Conservation (phyloP, 1,140 invertebrate species). For the Acromyrmex echinatior region DNA sequence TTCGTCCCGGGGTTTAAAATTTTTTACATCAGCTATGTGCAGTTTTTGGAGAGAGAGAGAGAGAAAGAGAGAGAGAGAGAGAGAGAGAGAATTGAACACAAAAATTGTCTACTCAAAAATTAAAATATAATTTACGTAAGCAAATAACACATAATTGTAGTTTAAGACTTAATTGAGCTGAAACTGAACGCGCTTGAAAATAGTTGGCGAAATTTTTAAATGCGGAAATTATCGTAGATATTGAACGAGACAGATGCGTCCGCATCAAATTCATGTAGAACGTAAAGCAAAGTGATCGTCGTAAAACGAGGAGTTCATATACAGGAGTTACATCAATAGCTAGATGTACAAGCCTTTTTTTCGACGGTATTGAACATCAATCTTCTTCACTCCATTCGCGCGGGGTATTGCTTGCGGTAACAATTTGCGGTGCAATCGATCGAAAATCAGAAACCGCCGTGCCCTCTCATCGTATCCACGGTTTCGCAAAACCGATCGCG, state of each 20-base stretch:
- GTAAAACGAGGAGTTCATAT: background rate
- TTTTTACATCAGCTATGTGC: background rate
- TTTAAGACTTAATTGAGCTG: background rate
- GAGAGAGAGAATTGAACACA: too few species aligned
- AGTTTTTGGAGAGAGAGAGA: background rate
- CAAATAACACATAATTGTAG: background rate
- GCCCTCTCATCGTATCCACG: slow-evolving; percentile 21
- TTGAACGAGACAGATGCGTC: background rate
- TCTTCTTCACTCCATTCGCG: slow-evolving; percentile 7
- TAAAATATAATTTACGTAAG: background rate
- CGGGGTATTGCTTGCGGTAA: slow-evolving; percentile 36
- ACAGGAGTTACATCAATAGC: background rate
- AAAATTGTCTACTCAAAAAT: background rate
- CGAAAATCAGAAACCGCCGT: slow-evolving; percentile 45
- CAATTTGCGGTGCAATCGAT: slow-evolving; percentile 31
- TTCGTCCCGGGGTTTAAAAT: background rate
- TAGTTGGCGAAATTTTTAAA: background rate
- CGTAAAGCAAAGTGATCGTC: background rate
- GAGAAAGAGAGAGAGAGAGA: too few species aligned
- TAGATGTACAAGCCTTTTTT: background rate
- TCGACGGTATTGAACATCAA: slow-evolving; percentile 31
- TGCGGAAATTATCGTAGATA: background rate
- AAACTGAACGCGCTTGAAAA: background rate
- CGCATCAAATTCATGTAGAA: background rate
- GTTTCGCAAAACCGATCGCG: slow-evolving; percentile 40